Conservation (phyloP, 2,888 invertebrate species). For the Agrypnus murinus region DNA sequence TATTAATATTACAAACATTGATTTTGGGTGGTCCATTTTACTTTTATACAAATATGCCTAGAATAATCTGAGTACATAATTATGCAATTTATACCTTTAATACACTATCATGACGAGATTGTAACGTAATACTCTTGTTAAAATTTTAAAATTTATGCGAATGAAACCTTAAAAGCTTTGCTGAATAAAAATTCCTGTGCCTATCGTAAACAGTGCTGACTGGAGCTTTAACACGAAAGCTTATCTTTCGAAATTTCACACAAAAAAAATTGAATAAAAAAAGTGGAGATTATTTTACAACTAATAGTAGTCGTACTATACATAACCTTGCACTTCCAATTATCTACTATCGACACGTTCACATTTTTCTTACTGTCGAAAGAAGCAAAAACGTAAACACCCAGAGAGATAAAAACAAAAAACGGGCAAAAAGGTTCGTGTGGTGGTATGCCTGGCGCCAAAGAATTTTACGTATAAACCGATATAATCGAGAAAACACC, state of each 20-base stretch:
- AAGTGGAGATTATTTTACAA: slow-evolving; percentile 24
- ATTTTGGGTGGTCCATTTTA: slow-evolving; percentile 21
- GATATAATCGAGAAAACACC: slow-evolving; percentile 56
- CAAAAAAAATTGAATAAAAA: no score
- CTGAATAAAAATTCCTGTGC: slow-evolving; percentile 13
- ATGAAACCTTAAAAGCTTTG: slow-evolving; percentile 11
- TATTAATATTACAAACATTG: slow-evolving; percentile 6
- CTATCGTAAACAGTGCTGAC: no score
- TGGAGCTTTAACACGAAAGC: not conserved
- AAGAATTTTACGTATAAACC: slow-evolving; percentile 43
- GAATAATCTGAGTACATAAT: not conserved
- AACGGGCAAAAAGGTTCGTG: slow-evolving; percentile 39
- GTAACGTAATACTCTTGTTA: slow-evolving; percentile 1
- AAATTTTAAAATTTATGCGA: slow-evolving; percentile 1
- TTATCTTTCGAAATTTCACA: not conserved
- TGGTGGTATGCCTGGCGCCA: slow-evolving; percentile 49
- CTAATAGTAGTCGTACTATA: slow-evolving; percentile 32
- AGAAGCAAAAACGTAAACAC: slow-evolving; percentile 38
- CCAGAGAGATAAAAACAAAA: slow-evolving; percentile 36
- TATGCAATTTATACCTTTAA: slow-evolving; percentile 14
- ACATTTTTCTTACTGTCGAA: slow-evolving; percentile 41
- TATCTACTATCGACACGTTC: slow-evolving; percentile 45
- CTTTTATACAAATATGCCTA: slow-evolving; percentile 2
- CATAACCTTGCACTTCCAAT: slow-evolving; percentile 41
- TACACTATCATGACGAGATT: not conserved